Evolutionary conservation across 2,888 invertebrate genomes (phyloP), one percentile per base, ranked within the genome.

Genomic region (Boloria euphrosyne): DNA sequence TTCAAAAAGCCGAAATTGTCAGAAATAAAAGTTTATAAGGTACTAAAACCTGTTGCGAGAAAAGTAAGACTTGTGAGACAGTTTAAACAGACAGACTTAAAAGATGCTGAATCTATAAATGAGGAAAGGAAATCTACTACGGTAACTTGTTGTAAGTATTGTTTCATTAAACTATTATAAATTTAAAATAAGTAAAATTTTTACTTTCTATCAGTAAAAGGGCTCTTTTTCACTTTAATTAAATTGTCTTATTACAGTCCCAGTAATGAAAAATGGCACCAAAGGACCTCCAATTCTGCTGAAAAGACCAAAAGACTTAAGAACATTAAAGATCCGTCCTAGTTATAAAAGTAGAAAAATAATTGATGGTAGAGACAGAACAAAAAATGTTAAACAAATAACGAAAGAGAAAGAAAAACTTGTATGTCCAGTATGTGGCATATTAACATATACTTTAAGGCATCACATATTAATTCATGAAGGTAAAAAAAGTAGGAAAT

Each of bases 401-500:
- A 71, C 80, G 13, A 90, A 86, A 66, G 87, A 86, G 69, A 82
- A 83, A 61, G 93, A 93, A 70, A 93, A 93, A 76, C 82, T 91
- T 67, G 91, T 93, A 0, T 93, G 93, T 69, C 93, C 93, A 16
- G 86, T 93, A 6, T 93, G 93, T 78, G 93, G 93, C 18, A 90
- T 93, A 74, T 82, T 92, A 17, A 93, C 93, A 0, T 91, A 76
- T 71, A 89, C 90, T 49, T 78, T 93, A 59, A 88, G 90, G 49
- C 90, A 90, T 70, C 93, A 92, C 73, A 87, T 93, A 74, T 81
- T 89, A 43, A 92, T 90, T 18, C 92, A 93, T 82, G 87, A 90
- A 86, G 92, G 92, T 93, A n/a, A 78, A 38, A 17, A 16, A 14
- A 7, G 13, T 47, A 43, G 18, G 44, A 47, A 27, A 18, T 43